These are phyloP conservation scores for Stegodyphus dumicola DNA, from an alignment of 1,140 invertebrate genomes.

Conservation along the genomic window DNA sequence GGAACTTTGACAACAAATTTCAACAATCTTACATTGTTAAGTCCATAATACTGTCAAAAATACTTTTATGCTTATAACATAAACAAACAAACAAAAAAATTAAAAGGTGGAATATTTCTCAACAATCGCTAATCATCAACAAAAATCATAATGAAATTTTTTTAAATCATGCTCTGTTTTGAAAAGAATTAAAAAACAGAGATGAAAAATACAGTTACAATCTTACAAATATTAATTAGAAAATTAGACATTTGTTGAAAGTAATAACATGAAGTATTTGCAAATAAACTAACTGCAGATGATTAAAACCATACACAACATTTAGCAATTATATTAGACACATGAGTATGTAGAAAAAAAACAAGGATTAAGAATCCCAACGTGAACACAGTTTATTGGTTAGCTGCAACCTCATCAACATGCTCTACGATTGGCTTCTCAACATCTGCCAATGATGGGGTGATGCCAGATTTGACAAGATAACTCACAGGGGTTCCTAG, in stretches of 20 bases:
- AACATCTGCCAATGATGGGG: conserved; percentile 49
- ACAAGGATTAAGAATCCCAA: no score
- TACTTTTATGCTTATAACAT: no score
- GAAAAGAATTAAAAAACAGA: no score
- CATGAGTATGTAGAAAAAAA: no score
- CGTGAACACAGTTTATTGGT: conserved; percentile 2
- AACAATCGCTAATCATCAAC: no score
- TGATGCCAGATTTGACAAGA: conserved; percentile 55
- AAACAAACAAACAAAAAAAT: no score
- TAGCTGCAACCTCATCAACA: conserved; percentile 58
- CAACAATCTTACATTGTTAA: not conserved
- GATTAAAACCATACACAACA: no score
- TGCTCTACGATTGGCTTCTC: conserved; percentile 54
- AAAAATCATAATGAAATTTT: no score
- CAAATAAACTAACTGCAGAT: not conserved
- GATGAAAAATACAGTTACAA: no score
- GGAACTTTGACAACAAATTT: not conserved
- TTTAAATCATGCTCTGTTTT: no score
- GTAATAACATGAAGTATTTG: not conserved
- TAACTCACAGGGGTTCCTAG: conserved; percentile 61
- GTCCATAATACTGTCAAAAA: not conserved
- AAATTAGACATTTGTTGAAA: not conserved
- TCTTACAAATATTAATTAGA: not conserved
- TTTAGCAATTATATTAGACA: no score
- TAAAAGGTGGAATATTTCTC: no score